Evolutionary conservation across 2,797 vertebrate genomes (phyloP).

Genomic region (Otolemur crassicaudatus): DNA sequence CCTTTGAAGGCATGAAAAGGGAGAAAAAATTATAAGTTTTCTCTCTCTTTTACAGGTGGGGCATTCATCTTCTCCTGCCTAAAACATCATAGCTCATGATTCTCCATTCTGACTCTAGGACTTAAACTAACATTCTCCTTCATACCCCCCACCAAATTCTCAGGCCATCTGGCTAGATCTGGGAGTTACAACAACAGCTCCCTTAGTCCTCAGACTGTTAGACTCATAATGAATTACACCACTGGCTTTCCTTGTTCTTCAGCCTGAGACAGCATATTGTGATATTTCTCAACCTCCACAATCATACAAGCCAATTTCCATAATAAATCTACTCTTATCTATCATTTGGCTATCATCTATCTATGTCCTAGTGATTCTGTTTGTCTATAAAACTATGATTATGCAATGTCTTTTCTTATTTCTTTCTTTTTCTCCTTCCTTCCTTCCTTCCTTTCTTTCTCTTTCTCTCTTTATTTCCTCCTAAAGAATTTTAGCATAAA

Average conservation of each 20-base stretch:
- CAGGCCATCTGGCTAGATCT: background rate
- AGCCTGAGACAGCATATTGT: background rate
- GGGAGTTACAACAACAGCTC: background rate
- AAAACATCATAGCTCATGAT: too few species aligned
- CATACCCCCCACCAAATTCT: too few species aligned
- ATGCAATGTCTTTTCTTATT: background rate
- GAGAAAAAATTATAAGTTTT: background rate
- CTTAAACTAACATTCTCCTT: background rate
- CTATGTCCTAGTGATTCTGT: too few species aligned
- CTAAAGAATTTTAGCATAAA: background rate
- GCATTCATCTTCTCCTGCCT: background rate
- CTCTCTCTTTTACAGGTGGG: background rate
- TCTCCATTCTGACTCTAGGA: background rate
- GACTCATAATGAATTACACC: background rate
- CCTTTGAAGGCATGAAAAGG: background rate
- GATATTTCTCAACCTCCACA: background rate
- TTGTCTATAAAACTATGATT: background rate
- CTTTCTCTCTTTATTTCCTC: background rate
- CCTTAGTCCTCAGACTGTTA: background rate
- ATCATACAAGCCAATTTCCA: too few species aligned
- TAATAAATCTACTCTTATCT: too few species aligned
- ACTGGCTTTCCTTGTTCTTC: background rate
- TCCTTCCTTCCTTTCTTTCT: too few species aligned
- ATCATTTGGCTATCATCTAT: too few species aligned
- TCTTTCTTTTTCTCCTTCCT: too few species aligned